Conservation (phyloP, 2,113 vertebrate genomes). For the Aphyosemion australe region DNA sequence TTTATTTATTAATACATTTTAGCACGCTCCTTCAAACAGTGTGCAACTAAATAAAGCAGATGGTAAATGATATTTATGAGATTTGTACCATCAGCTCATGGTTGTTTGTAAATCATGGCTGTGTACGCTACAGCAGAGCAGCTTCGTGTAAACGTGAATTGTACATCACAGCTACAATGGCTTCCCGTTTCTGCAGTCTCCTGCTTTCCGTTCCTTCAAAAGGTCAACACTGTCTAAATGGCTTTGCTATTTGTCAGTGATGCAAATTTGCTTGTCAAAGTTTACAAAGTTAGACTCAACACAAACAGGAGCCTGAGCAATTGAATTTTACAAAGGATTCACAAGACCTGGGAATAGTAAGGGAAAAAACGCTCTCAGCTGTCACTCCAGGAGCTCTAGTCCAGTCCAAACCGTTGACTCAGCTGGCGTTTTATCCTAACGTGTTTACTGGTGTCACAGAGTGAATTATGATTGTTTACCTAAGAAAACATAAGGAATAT, state of each 20-base stretch:
- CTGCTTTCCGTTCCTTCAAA: constrained; percentile 20
- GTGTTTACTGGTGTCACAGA: neutral
- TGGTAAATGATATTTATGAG: neutral
- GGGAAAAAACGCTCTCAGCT: neutral
- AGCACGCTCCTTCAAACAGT: neutral
- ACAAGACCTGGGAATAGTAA: neutral
- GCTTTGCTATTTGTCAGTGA: constrained; percentile 14
- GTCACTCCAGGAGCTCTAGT: constrained; percentile 4
- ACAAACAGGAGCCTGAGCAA: constrained; percentile 15
- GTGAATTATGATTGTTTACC: neutral
- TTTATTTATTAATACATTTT: neutral
- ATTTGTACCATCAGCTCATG: neutral
- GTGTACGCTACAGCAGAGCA: constrained; percentile 4
- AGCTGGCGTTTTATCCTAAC: neutral
- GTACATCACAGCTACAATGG: neutral
- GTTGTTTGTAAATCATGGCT: neutral
- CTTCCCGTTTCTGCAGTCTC: constrained; percentile 6
- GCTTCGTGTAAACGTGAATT: neutral
- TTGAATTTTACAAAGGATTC: constrained; percentile 7
- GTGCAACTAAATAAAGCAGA: neutral
- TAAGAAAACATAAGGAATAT: neutral
- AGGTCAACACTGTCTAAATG: constrained; percentile 28
- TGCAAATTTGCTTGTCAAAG: constrained; percentile 31
- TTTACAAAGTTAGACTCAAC: constrained; percentile 28
- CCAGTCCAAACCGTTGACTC: neutral